phyloP scores from a whole-genome alignment of 1,140 invertebrate genomes.

The Caenorhabditis brenneri region DNA sequence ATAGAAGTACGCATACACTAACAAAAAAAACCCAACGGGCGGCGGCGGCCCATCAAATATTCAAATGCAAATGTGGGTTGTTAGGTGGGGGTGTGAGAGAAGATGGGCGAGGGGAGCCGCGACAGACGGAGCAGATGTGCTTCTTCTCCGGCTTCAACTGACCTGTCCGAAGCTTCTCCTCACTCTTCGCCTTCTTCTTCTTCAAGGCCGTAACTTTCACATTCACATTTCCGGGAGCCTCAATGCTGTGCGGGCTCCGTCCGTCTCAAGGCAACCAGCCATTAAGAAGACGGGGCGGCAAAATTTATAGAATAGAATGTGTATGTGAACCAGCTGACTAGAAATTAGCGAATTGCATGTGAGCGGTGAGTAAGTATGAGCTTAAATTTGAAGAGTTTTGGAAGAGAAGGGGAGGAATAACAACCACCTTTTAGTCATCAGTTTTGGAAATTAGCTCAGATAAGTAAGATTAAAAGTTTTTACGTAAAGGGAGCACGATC shows the following conservation, averaged over 20 bases:
- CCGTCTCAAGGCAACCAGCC: not conserved
- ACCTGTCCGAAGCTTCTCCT: not conserved
- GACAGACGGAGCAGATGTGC: conserved; percentile 16
- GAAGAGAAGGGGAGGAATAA: too few relatives aligned
- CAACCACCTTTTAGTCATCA: too few relatives aligned
- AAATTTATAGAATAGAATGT: not conserved
- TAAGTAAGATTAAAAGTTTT: too few relatives aligned
- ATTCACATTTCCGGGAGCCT: not conserved
- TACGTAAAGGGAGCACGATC: too few relatives aligned
- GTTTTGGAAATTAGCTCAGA: too few relatives aligned
- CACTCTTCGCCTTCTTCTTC: too few relatives aligned
- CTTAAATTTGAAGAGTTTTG: too few relatives aligned
- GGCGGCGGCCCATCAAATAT: not conserved
- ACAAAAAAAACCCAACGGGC: too few relatives aligned
- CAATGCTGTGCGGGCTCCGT: too few relatives aligned
- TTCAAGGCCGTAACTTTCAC: conserved; percentile 32
- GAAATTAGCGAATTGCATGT: not conserved
- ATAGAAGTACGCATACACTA: too few relatives aligned
- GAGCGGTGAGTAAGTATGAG: too few relatives aligned
- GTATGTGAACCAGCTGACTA: not conserved
- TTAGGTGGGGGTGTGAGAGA: not conserved
- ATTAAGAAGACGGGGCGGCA: not conserved
- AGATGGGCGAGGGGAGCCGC: not conserved
- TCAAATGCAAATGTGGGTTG: not conserved
- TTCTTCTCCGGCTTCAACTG: conserved; percentile 28